A percentile compares a stretch with the other conserved stretches of the same genome.
These are phyloP conservation scores for Pilophorus perplexus DNA, from an alignment of 2,888 invertebrate species.

Conservation along the genomic window DNA sequence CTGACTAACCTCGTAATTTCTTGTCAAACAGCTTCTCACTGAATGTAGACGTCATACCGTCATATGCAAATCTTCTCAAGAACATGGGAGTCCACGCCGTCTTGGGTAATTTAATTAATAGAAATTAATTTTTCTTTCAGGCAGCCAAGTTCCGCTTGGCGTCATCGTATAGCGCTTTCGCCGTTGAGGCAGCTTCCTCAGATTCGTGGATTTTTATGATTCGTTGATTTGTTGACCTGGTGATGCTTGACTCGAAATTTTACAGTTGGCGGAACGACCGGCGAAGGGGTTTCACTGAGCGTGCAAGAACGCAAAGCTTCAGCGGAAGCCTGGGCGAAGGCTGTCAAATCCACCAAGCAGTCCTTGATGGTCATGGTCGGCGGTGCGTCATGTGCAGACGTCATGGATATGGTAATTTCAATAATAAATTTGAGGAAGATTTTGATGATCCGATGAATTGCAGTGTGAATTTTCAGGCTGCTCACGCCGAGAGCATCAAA, in stretches of 20 bases:
- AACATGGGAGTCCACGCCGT: slow-evolving; percentile 64
- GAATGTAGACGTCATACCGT: slow-evolving; percentile 58
- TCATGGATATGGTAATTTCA: slow-evolving; percentile 55
- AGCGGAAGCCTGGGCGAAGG: slow-evolving; percentile 64
- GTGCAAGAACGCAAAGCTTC: slow-evolving; percentile 65
- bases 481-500: slow-evolving; percentile 63
- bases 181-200: too few relatives aligned
- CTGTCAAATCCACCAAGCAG: slow-evolving; percentile 58
- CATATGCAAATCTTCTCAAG: slow-evolving; percentile 65
- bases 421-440: too few relatives aligned
- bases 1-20: slow-evolving; percentile 9
- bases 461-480: slow-evolving; percentile 56
- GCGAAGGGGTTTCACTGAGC: slow-evolving; percentile 69
- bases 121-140: too few relatives aligned
- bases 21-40: slow-evolving; percentile 54
- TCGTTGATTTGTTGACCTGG: too few relatives aligned
- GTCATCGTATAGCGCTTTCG: too few relatives aligned
- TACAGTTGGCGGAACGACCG: slow-evolving; percentile 78
- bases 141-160: too few relatives aligned
- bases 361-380: slow-evolving; percentile 72
- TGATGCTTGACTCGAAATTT: too few relatives aligned
- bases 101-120: slow-evolving; percentile 60
- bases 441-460: not conserved
- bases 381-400: slow-evolving; percentile 66
- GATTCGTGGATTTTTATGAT: too few relatives aligned